Evolutionary conservation across 2,113 vertebrate species (phyloP).

Genomic region (Poeciliopsis turrubarensis): DNA sequence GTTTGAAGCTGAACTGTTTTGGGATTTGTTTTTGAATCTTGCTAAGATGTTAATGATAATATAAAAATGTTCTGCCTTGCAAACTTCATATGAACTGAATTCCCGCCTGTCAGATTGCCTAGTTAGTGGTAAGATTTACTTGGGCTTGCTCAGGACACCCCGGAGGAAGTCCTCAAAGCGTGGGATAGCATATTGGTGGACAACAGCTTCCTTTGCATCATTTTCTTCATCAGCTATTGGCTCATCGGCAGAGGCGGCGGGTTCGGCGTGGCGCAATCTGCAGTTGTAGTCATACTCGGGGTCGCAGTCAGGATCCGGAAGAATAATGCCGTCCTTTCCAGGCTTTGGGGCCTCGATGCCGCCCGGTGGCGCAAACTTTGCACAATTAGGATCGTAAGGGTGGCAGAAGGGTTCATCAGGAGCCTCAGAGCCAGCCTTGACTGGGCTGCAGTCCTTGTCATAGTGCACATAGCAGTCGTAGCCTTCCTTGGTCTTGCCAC

Average conservation of each 20-base stretch:
- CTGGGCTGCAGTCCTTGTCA: slow-evolving; percentile 78
- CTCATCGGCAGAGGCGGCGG: slow-evolving; percentile 37
- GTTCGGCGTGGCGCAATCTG: slow-evolving; percentile 69
- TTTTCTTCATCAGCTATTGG: slow-evolving; percentile 30
- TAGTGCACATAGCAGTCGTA: slow-evolving; percentile 81
- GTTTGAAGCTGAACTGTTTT: slow-evolving; percentile 21
- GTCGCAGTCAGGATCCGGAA: slow-evolving; percentile 81
- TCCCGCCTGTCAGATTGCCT: neutral
- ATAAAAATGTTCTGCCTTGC: slow-evolving; percentile 16
- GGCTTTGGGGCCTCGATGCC: slow-evolving; percentile 19
- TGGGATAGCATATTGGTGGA: slow-evolving; percentile 36
- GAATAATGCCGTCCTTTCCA: slow-evolving; percentile 63
- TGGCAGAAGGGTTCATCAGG: slow-evolving; percentile 72
- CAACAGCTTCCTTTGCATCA: slow-evolving; percentile 26
- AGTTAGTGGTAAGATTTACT: slow-evolving; percentile 54
- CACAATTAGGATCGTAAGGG: slow-evolving; percentile 78
- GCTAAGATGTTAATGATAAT: neutral
- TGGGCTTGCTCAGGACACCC: slow-evolving; percentile 62
- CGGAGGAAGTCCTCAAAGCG: slow-evolving; percentile 76
- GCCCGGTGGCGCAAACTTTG: slow-evolving; percentile 56
- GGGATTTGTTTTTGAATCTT: slow-evolving; percentile 8
- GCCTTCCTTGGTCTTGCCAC: slow-evolving; percentile 81
- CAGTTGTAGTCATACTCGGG: slow-evolving; percentile 82
- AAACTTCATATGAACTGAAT: slow-evolving; percentile 8
- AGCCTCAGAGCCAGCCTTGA: slow-evolving; percentile 42